Percentiles rank a stretch among this genome's conserved stretches.
phyloP scores from a whole-genome alignment of 2,113 vertebrate genomes.

The Gasterosteus aculeatus region DNA sequence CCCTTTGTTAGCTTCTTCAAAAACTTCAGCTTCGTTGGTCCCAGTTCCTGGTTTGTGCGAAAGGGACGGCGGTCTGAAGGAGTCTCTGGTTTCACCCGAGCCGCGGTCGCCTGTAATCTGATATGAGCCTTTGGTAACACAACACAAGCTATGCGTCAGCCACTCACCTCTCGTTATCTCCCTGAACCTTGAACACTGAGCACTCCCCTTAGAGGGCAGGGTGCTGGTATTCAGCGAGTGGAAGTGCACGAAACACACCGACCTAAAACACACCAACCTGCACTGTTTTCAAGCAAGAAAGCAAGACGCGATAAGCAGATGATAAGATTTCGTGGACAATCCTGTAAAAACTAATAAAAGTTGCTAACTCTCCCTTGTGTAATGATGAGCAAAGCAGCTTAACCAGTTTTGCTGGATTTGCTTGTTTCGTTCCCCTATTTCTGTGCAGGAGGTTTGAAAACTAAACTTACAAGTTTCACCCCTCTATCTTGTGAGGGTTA shows the following conservation, averaged over 20 bases:
- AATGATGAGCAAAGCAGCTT: slow-evolving; percentile 41
- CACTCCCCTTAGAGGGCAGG: slow-evolving; percentile 62
- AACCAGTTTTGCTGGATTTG: slow-evolving; percentile 46
- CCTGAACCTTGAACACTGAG: slow-evolving; percentile 82
- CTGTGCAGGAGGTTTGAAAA: slow-evolving; percentile 11
- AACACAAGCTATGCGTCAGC: slow-evolving; percentile 78
- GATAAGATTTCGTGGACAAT: slow-evolving; percentile 43
- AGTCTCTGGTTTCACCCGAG: slow-evolving; percentile 63
- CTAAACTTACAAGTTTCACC: slow-evolving; percentile 21
- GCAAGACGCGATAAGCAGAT: slow-evolving; percentile 35
- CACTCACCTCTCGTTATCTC: slow-evolving; percentile 80
- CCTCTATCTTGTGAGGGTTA: not conserved
- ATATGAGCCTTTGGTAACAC: slow-evolving; percentile 75
- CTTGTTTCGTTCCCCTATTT: slow-evolving; percentile 53
- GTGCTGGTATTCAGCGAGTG: slow-evolving; percentile 72
- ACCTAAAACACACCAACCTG: not conserved
- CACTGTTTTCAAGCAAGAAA: slow-evolving; percentile 7
- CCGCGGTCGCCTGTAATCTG: slow-evolving; percentile 74
- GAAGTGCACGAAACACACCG: slow-evolving; percentile 40
- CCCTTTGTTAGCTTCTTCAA: slow-evolving; percentile 30
- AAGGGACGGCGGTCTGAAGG: slow-evolving; percentile 24
- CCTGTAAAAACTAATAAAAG: slow-evolving; percentile 33
- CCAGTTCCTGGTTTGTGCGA: slow-evolving; percentile 55
- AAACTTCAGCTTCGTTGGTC: slow-evolving; percentile 38
- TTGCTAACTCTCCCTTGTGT: slow-evolving; percentile 38